Conservation (phyloP, 2,113 vertebrate genomes). For the Rhipidura dahli region DNA sequence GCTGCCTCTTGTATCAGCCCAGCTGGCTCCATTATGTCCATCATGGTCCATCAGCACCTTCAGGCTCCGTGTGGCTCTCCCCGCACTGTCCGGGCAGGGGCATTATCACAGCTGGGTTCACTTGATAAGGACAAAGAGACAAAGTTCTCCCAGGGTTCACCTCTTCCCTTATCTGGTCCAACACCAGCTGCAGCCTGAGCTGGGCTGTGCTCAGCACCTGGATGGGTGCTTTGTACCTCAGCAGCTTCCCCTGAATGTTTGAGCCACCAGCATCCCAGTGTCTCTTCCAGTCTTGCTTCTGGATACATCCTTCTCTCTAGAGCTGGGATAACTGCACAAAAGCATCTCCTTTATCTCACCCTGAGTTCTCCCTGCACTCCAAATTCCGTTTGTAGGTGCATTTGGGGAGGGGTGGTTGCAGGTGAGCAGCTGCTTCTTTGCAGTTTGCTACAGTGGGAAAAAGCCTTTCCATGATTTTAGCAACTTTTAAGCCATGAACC, state of each 20-base stretch:
- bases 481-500: background rate
- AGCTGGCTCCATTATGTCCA: background rate
- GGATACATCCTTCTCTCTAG: background rate
- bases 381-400: rapidly evolving
- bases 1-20: background rate
- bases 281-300: too few relatives aligned
- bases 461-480: background rate
- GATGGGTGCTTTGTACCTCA: background rate
- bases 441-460: background rate
- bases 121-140: background rate
- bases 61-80: background rate
- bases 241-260: background rate
- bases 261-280: background rate
- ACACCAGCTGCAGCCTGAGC: background rate
- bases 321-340: background rate
- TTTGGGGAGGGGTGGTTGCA: background rate
- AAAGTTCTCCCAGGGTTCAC: background rate
- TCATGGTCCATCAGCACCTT: background rate
- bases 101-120: background rate
- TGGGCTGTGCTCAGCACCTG: background rate
- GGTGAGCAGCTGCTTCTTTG: background rate
- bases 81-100: background rate
- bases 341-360: background rate
- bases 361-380: background rate
- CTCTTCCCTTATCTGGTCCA: background rate